These are phyloP conservation scores for Melitaea athalia DNA, from an alignment of 2,888 invertebrate genomes.

Conservation along the genomic window DNA sequence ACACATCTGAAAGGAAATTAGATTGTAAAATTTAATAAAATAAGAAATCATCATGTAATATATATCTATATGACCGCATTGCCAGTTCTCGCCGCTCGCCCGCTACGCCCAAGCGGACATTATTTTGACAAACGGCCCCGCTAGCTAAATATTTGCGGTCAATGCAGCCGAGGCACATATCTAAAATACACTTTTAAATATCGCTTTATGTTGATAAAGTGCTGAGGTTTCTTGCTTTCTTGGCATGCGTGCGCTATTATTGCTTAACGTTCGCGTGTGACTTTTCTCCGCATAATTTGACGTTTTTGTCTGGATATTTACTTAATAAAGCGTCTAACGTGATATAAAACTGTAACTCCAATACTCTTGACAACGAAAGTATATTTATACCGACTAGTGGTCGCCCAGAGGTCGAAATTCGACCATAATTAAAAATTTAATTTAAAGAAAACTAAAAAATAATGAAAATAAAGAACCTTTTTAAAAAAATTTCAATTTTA, in stretches of 20 bases:
- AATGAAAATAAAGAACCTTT: too few relatives aligned
- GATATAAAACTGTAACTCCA: background rate
- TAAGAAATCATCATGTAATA: conserved; percentile 6
- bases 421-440: too few relatives aligned
- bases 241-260: conserved; percentile 48
- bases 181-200: conserved; percentile 72
- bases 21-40: conserved; percentile 18
- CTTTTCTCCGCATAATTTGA: conserved; percentile 27
- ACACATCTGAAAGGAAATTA: background rate
- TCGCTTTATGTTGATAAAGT: conserved; percentile 62
- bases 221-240: conserved; percentile 60
- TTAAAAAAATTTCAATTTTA: too few relatives aligned
- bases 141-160: conserved; percentile 74
- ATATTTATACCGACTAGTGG: too few relatives aligned
- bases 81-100: conserved; percentile 42
- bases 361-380: background rate
- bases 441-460: too few relatives aligned
- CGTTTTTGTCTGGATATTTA: conserved; percentile 4
- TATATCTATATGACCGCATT: conserved; percentile 7
- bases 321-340: conserved; percentile 10
- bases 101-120: conserved; percentile 71
- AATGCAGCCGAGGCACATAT: conserved; percentile 70
- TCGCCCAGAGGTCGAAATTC: too few relatives aligned
- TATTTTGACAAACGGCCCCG: conserved; percentile 79
- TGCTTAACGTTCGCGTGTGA: conserved; percentile 27